These are phyloP conservation scores for Buteo buteo DNA, from an alignment of 2,113 vertebrate species.

Conservation along the genomic window DNA sequence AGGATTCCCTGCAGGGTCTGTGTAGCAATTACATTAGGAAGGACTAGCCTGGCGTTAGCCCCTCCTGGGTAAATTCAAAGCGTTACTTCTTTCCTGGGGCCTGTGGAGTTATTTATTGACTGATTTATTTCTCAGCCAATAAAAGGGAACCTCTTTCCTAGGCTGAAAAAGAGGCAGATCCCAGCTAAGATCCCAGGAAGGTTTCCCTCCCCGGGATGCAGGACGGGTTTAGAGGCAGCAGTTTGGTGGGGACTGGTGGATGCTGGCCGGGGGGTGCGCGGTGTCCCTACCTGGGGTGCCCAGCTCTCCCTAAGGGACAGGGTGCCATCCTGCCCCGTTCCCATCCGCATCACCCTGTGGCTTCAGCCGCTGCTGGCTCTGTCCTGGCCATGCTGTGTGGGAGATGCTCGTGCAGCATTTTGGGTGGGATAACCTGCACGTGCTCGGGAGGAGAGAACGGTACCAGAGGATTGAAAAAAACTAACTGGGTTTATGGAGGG, in stretches of 20 bases:
- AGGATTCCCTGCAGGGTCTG: neutral
- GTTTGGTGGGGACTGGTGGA: neutral
- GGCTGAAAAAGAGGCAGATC: neutral
- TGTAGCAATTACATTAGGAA: neutral
- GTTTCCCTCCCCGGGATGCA: neutral
- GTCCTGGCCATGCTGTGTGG: accelerated
- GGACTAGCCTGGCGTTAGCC: neutral
- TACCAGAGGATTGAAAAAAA: neutral
- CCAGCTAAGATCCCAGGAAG: neutral
- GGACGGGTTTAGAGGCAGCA: neutral
- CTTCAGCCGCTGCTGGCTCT: neutral
- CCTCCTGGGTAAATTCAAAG: neutral
- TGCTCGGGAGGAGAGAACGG: neutral
- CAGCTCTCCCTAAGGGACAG: neutral
- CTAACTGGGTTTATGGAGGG: neutral
- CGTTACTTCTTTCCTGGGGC: neutral
- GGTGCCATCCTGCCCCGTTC: accelerated
- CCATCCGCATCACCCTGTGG: accelerated
- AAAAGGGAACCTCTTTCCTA: neutral
- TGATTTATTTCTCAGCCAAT: neutral
- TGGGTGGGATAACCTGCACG: neutral
- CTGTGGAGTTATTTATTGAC: neutral
- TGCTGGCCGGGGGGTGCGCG: neutral
- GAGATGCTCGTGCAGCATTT: neutral
- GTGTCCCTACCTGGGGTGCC: neutral